Base-by-base conservation (phyloP, 2,888 invertebrate genomes). In the Lithophane ornitopus region DNA sequence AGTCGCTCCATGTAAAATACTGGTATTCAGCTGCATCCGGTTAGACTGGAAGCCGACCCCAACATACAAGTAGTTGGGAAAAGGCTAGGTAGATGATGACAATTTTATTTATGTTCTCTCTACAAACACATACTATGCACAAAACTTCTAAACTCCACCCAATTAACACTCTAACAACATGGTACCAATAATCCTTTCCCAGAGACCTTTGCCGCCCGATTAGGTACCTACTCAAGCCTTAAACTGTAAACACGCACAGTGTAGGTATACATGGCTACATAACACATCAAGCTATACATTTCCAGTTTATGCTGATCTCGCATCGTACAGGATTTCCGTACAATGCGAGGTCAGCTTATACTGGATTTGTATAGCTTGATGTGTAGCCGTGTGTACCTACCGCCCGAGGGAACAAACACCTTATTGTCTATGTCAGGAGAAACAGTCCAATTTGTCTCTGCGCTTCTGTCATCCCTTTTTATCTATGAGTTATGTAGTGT, bases 401-500 rank as follows among this genome's bases (percentile, higher is more conserved):
- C 68, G 85, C 87, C 89, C 54, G n/a, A 78, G 88, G 88, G 88
- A 77, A 87, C 85, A 87, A 84, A 84, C 89, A 89, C 90, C 90
- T 92, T 91, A 93, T 93, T 94, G 92, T 94, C 93, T 90, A 91
- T 90, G 92, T 91, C 89, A 85, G 86, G 88, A 90, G 86, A 90
- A 93, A 90, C 88, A 89, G 68, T 83, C 90, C 93, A 93, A 94
- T 94, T 94, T 94, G 92, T 92, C 91, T 89, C 90, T 90, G 85
- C 86, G 88, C 82, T 89, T 91, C 92, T 92, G 92, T 90, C 89
- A 91, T 84, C 85, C 85, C 92, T 91, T 91, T 93, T 92, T 93
- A 91, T 93, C 91, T 90, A 70, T 85, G 85, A 87, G 87, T 89
- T 89, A 92, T 90, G 92, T 78, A 68, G 74, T 78, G 62, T 63